A percentile compares a stretch with the other conserved stretches of the same genome.
Evolutionary conservation across 2,113 vertebrate species (phyloP).

Genomic region (Lagopus muta): DNA sequence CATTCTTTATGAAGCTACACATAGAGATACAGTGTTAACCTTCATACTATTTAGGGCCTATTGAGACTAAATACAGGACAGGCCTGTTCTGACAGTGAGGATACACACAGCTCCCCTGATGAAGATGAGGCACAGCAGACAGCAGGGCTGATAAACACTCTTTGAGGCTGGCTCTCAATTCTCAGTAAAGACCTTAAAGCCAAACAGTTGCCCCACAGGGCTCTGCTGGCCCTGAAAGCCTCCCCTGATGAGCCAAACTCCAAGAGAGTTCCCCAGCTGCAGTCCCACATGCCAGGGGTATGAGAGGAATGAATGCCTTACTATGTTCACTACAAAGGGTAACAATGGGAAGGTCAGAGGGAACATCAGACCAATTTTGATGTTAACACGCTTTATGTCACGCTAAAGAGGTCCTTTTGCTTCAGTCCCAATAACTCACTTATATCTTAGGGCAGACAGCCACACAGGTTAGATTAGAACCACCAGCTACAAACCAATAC

Average conservation of each 20-base stretch:
- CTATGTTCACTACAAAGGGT: constrained; percentile 13
- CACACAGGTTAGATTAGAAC: neutral
- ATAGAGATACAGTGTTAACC: neutral
- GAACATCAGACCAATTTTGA: constrained; percentile 53
- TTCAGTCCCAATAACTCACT: constrained; percentile 14
- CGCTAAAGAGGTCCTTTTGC: neutral
- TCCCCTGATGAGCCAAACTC: constrained; percentile 47
- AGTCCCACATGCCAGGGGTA: neutral
- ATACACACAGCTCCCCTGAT: neutral
- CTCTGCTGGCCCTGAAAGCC: neutral
- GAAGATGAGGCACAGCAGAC: neutral
- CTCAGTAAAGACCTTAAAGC: neutral
- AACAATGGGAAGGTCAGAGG: constrained; percentile 35
- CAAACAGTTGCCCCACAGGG: neutral
- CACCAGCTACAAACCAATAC: neutral
- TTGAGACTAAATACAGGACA: neutral
- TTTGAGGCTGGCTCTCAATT: neutral
- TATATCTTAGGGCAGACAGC: neutral
- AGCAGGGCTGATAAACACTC: neutral
- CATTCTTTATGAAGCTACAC: neutral
- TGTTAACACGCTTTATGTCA: constrained; percentile 28
- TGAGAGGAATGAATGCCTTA: constrained; percentile 46
- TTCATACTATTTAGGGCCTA: neutral
- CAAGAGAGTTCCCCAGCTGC: constrained; percentile 62
- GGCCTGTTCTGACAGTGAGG: neutral